Conservation (phyloP, 2,888 invertebrate species). For the Drosophila demipolita region DNA sequence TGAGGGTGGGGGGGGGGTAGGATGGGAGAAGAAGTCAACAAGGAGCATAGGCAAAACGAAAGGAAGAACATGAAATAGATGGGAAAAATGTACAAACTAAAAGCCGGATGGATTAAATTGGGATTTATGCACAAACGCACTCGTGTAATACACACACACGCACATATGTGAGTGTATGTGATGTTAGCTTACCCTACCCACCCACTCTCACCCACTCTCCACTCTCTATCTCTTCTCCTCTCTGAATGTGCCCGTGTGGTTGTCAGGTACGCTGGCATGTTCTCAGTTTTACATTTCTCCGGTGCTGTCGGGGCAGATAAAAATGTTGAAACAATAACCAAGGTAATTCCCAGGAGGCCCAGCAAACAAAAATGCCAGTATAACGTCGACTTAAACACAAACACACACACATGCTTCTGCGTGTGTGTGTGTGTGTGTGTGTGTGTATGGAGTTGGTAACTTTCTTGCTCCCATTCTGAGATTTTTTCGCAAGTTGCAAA, state of each 20-base stretch:
- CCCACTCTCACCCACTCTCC: too few species aligned
- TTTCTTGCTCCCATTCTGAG: conserved; percentile 47
- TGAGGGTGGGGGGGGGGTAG: too few species aligned
- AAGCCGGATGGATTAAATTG: conserved; percentile 74
- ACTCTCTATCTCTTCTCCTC: background rate
- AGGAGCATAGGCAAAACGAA: conserved; percentile 1
- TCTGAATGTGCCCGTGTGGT: conserved; percentile 1
- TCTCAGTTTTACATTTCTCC: conserved; percentile 33
- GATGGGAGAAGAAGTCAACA: background rate
- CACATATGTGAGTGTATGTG: conserved; percentile 1
- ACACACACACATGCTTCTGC: conserved; percentile 2
- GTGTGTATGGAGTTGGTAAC: conserved; percentile 11
- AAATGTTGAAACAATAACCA: conserved; percentile 76
- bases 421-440: background rate
- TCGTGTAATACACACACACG: conserved; percentile 36
- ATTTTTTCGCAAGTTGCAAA: conserved; percentile 56
- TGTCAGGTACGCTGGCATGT: conserved; percentile 14
- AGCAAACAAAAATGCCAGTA: conserved; percentile 60
- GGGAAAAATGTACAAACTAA: conserved; percentile 64
- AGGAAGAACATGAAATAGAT: background rate
- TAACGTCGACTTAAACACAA: conserved; percentile 34
- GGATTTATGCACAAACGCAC: conserved; percentile 73
- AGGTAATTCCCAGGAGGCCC: conserved; percentile 66
- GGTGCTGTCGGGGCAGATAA: conserved; percentile 58
- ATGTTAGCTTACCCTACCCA: conserved; percentile 18